Base-by-base conservation (phyloP, 2,797 vertebrate species). In the Iguana delicatissima region DNA sequence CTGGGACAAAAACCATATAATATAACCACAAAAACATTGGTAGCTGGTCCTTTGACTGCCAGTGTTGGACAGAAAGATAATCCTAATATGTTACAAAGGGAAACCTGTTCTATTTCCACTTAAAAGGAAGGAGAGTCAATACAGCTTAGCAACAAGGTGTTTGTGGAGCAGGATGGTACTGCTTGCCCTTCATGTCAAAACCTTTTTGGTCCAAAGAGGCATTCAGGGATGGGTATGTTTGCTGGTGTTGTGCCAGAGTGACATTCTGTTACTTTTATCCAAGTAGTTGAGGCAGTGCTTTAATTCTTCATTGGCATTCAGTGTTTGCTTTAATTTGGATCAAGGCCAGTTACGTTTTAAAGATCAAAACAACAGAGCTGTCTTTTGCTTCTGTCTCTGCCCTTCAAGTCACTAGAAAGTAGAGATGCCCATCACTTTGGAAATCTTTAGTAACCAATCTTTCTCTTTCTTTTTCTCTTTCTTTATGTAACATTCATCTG, bases 231-330 rank as follows among this genome's bases (percentile, higher is more conserved):
- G 57, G 64, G 24, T 24, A 6, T 83, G n/a, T 62, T 64, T 82
- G 46, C 18, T 76, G 69, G n/a, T 35, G 12, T n/a, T 16, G 32
- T 38, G 18, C 55, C 73, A 69, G 80, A 55, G 69, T 76, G 42
- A 29, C 73, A 67, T 87, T 77, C 76, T 81, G 13, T 86, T 89
- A 85, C 46, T 38, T 81, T 86, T 82, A 64, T 62, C 9, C 80
- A 38, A 50, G 52, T 50, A 72, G 57, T 87, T 64, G 55, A 57
- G 57, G 13, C 57, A 73, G 12, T 69, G n/a, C n/a, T 90, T 82
- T 76, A 87, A 90, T 64, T 80, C 57, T 72, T 87, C 18, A 26
- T 57, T 22, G 46, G 62, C 73, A 88, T 64, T 81, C 64, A 91
- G 20, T 64, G n/a, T 84, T 83, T 76, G 83, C 35, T 46, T 69